Percentiles rank a stretch among this genome's conserved stretches.
Conservation (phyloP, 2,888 invertebrate genomes). For the Drosophila limbata region DNA sequence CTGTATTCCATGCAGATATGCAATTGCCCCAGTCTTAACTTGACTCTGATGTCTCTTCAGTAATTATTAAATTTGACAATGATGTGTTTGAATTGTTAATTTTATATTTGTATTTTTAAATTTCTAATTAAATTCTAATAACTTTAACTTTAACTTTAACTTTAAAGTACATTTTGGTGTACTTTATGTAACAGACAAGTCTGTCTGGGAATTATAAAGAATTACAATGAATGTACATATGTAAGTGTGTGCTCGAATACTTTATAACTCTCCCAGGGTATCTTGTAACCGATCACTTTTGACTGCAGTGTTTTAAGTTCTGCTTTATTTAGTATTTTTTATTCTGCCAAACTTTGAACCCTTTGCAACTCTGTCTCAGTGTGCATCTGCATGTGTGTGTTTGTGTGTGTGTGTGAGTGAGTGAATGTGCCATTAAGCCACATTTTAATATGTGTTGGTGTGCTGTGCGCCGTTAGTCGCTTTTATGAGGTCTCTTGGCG, state of each 20-base stretch:
- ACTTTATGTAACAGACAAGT: too few relatives aligned
- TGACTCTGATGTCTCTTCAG: too few relatives aligned
- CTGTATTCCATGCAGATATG: neutral
- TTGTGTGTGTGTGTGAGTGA: constrained; percentile 20
- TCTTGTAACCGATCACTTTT: neutral
- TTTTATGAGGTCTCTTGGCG: constrained; percentile 81
- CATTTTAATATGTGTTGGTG: constrained; percentile 72
- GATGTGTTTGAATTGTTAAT: too few relatives aligned
- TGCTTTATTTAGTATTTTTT: constrained; percentile 27
- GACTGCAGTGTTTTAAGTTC: neutral
- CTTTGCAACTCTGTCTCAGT: constrained; percentile 47
- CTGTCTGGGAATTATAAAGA: too few relatives aligned
- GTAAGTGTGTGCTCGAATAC: too few relatives aligned
- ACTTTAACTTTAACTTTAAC: too few relatives aligned
- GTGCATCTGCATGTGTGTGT: constrained; percentile 16
- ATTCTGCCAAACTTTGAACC: constrained; percentile 67
- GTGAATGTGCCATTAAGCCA: constrained; percentile 68
- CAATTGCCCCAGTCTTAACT: too few relatives aligned
- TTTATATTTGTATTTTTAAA: too few relatives aligned
- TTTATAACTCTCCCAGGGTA: neutral
- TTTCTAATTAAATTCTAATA: too few relatives aligned
- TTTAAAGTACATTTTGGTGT: too few relatives aligned
- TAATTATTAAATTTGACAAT: too few relatives aligned
- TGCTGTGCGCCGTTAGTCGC: constrained; percentile 70
- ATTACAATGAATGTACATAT: too few relatives aligned